A percentile compares a stretch with the other conserved stretches of the same genome.
Evolutionary conservation across 2,888 invertebrate species (phyloP).

Genomic region (Thera britannica): DNA sequence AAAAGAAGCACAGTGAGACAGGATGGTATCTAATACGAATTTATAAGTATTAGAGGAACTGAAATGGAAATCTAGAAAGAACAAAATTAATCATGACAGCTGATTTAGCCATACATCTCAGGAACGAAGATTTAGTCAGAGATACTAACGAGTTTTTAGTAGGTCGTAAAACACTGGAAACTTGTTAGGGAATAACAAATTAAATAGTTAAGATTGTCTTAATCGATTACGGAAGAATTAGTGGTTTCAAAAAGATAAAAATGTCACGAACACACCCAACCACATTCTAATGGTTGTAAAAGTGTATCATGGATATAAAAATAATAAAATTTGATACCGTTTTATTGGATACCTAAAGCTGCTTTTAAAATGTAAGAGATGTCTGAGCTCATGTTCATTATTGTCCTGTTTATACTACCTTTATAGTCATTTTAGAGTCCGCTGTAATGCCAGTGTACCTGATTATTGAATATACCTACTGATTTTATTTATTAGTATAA

Average conservation of each 20-base stretch:
- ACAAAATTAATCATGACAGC: slow-evolving; percentile 57
- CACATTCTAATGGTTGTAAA: slow-evolving; percentile 36
- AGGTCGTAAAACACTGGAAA: slow-evolving; percentile 50
- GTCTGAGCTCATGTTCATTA: no score
- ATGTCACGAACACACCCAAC: slow-evolving; percentile 29
- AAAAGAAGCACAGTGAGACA: neutral
- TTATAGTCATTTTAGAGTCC: no score
- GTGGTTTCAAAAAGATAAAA: slow-evolving; percentile 42
- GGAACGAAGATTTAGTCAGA: slow-evolving; percentile 52
- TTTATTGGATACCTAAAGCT: slow-evolving; percentile 11
- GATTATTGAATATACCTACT: no score
- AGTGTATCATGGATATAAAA: slow-evolving; percentile 25
- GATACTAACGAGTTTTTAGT: slow-evolving; percentile 53
- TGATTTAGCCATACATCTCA: slow-evolving; percentile 59
- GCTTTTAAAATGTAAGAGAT: neutral
- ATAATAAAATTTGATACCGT: slow-evolving; percentile 27
- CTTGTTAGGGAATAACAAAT: slow-evolving; percentile 53
- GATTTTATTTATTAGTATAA: no score
- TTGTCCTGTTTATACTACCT: no score
- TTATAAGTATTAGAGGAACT: neutral
- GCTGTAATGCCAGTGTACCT: no score
- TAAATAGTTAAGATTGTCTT: slow-evolving; percentile 53
- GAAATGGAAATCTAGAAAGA: slow-evolving; percentile 43
- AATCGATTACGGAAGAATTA: slow-evolving; percentile 52
- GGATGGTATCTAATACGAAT: neutral